Evolutionary conservation across 1,140 invertebrate genomes (phyloP), one percentile per base, ranked within the genome.

Genomic region (Philaenus spumarius): DNA sequence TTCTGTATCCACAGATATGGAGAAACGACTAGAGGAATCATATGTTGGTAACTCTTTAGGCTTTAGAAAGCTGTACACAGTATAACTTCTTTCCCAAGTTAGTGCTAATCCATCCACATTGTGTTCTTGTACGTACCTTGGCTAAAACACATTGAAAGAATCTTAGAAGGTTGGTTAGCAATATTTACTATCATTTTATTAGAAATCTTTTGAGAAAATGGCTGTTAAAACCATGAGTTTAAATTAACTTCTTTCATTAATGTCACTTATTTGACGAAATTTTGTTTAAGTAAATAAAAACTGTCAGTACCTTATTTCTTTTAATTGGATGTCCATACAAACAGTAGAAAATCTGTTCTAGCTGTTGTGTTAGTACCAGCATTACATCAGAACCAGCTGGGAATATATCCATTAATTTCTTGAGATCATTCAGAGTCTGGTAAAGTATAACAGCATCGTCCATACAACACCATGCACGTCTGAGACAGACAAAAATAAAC

Each of bases 341-440:
- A 72, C 93, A 97, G 70, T 83, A 93, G 47, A 95, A 85, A 64
- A 89, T 86, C 71, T 97, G 93, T 66, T 95, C 92, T 57, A 95
- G 74, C 54, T 87, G 82, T 55, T 86, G 83, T 42, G 80, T 78
- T 2, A 93, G 73, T 6, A 59, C 58, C 15, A 42, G n/a, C 19
- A 55, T 37, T 71, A 79, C 80, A 62, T 82, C 77, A 64, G 76
- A 71, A 50, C 77, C 73, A 64, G 64, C 47, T 61, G 64, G 37
- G 53, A 66, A 71, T 67, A 73, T 50, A 76, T 76, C n/a, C 78
- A 73, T 30, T 77, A 83, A 23, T 5, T 84, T 80, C 14, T 87
- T 78, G 1, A 94, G 74, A 11, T 82, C 78, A 63, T 90, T 83
- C 62, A 95, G 75, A 14, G 81, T 86, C 62, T 90, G 89, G 55